These are phyloP conservation scores for Cyprinus carpio DNA, from an alignment of 2,113 vertebrate genomes.

Conservation along the genomic window DNA sequence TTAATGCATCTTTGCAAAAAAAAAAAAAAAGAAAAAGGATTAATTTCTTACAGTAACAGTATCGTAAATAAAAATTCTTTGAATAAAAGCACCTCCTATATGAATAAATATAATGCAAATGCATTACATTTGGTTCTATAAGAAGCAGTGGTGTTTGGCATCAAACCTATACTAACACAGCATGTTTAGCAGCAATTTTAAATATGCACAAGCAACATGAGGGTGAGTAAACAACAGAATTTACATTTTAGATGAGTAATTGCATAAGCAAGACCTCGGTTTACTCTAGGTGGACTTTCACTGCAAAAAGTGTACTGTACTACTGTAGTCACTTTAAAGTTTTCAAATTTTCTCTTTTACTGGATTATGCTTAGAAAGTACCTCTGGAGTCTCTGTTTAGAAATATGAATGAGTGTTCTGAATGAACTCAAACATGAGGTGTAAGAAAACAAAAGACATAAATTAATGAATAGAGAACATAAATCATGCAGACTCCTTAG, in stretches of 20 bases:
- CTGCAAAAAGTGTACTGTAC: not conserved
- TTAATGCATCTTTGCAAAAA: not conserved
- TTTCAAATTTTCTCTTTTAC: not conserved
- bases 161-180: not conserved
- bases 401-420: constrained; percentile 3
- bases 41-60: too few relatives aligned
- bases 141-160: not conserved
- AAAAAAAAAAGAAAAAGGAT: not conserved
- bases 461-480: not conserved
- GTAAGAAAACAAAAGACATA: not conserved
- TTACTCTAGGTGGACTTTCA: not conserved
- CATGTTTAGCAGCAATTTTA: not conserved
- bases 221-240: not conserved
- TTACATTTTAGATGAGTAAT: not conserved
- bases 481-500: constrained; percentile 14
- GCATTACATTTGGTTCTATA: not conserved
- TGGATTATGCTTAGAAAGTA: not conserved
- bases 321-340: not conserved
- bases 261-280: not conserved
- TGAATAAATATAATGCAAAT: not conserved
- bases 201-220: not conserved
- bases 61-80: not conserved
- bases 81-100: not conserved
- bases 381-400: not conserved
- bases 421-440: constrained; percentile 3